A percentile compares a stretch with the other conserved stretches of the same genome.
These are phyloP conservation scores for Triplophysa siluroides DNA, from an alignment of 2,113 vertebrate genomes.

Conservation along the genomic window DNA sequence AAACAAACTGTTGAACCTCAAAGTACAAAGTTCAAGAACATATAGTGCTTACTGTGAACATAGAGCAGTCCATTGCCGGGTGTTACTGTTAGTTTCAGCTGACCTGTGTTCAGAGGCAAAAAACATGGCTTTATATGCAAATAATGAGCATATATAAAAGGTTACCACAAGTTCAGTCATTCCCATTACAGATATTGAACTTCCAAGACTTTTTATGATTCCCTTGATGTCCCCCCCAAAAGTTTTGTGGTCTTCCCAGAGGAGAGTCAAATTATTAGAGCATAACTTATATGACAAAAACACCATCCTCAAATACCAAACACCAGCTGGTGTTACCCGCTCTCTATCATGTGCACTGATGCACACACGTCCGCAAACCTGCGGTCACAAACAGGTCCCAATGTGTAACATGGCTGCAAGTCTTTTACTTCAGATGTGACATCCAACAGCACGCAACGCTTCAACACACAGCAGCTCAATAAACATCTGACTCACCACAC, in stretches of 20 bases:
- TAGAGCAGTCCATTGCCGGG: constrained; percentile 40
- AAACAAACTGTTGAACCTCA: neutral
- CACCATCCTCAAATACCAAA: neutral
- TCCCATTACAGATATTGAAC: too few relatives aligned
- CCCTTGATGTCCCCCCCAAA: too few relatives aligned
- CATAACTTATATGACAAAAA: neutral
- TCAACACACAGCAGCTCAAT: neutral
- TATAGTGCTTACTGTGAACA: constrained; percentile 53
- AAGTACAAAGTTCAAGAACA: constrained; percentile 14
- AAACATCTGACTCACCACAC: constrained; percentile 67
- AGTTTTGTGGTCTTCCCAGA: neutral
- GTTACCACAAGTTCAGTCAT: too few relatives aligned
- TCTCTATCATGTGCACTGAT: neutral
- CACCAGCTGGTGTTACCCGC: neutral
- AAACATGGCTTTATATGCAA: neutral
- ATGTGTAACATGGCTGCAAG: neutral
- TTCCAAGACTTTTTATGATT: too few relatives aligned
- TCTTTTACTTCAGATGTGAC: neutral
- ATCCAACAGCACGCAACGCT: neutral
- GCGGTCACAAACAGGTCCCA: constrained; percentile 13
- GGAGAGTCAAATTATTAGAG: constrained; percentile 10
- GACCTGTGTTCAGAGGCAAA: constrained; percentile 44
- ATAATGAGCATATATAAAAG: too few relatives aligned
- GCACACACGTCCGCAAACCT: neutral
- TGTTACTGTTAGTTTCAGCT: constrained; percentile 58